Evolutionary conservation across 1,140 invertebrate genomes (phyloP).

Genomic region (Pogonomyrmex barbatus): DNA sequence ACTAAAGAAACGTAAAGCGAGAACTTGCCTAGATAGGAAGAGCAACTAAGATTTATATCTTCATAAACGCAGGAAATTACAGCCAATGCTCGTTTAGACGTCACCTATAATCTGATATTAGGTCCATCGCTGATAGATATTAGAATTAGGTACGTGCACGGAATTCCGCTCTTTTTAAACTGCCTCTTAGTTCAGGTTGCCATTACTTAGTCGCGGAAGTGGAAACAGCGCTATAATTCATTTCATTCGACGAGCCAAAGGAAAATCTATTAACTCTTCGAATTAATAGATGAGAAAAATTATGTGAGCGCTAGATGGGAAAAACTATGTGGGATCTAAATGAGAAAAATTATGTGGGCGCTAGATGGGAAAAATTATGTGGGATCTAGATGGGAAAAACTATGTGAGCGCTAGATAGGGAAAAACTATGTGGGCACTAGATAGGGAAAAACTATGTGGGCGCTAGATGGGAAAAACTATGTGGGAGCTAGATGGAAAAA

Average conservation of each 20-base stretch:
- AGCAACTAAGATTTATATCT: constrained; percentile 1
- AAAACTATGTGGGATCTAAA: no score
- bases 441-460: no score
- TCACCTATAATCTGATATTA: neutral
- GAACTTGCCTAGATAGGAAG: neutral
- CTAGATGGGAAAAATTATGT: no score
- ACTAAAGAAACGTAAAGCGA: neutral
- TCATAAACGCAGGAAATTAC: constrained; percentile 6
- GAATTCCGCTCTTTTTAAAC: constrained; percentile 42
- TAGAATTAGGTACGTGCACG: constrained; percentile 41
- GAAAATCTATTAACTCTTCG: constrained; percentile 5
- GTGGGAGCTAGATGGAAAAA: no score
- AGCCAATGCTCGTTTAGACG: neutral
- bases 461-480: no score
- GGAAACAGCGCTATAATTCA: constrained; percentile 44
- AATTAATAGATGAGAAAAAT: no score
- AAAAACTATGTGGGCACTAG: no score
- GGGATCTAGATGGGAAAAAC: no score
- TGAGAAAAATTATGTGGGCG: no score
- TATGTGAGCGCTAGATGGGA: no score
- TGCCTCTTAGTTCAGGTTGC: constrained; percentile 32
- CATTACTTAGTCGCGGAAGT: constrained; percentile 24
- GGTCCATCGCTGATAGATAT: constrained; percentile 19
- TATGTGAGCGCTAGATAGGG: no score
- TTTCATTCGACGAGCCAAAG: constrained; percentile 32